A percentile compares a stretch with the other conserved stretches of the same genome.
These are phyloP conservation scores for Sakesphorus luctuosus DNA, from an alignment of 2,113 vertebrate genomes.

Conservation along the genomic window DNA sequence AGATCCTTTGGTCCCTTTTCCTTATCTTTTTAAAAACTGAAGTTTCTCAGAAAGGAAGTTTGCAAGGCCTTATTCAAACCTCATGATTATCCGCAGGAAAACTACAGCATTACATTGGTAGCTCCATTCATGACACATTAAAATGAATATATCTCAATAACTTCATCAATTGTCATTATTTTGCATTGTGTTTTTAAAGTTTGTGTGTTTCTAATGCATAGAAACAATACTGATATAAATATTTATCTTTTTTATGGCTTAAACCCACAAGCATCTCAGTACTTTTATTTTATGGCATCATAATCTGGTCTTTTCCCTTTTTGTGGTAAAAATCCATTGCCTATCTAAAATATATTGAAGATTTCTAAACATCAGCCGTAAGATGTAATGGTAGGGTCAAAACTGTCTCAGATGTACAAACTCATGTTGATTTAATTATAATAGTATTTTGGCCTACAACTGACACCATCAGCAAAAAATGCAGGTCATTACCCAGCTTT, in stretches of 20 bases:
- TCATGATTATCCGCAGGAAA: neutral
- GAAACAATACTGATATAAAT: neutral
- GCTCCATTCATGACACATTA: rapidly evolving
- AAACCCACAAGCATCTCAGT: neutral
- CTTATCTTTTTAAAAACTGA: neutral
- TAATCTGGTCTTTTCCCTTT: neutral
- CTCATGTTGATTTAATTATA: neutral
- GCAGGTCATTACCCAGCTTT: neutral
- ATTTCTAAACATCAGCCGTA: neutral
- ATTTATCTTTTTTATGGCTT: neutral
- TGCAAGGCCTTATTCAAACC: neutral
- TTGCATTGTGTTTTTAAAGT: neutral
- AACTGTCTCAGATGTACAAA: neutral
- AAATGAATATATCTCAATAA: neutral
- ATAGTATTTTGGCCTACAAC: neutral
- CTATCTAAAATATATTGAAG: neutral
- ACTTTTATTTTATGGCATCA: neutral
- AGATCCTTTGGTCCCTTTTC: neutral
- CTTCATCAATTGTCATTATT: neutral
- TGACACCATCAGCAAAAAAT: neutral
- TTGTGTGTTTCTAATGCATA: neutral
- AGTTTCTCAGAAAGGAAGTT: neutral
- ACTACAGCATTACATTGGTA: no score
- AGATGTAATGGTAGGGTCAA: neutral
- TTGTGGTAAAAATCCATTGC: neutral